Evolutionary conservation across 1,140 invertebrate genomes (phyloP), one percentile per base, ranked within the genome.

Genomic region (Muscidifurax raptorellus): DNA sequence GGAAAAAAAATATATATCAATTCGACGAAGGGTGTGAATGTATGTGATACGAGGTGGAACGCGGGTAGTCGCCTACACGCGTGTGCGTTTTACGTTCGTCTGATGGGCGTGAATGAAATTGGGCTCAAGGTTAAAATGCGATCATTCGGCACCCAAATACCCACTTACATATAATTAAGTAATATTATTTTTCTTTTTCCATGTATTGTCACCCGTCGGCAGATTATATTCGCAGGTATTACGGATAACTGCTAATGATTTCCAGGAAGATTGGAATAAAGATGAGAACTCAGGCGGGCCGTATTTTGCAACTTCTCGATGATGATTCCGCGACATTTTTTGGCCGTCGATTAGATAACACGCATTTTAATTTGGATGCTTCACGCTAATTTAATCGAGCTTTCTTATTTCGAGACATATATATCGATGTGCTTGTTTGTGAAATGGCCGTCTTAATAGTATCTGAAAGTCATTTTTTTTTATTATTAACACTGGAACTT

Each of bases 161-260:
- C 90, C 87, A 92, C 87, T 91, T 92, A 92, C 90, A 92, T 91
- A 91, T 75, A 85, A 91, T 92, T 92, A 91, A 86, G 25, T 71
- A 40, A 85, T 77, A 71, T 81, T 83, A 72, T 87, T 79, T 87
- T 88, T 85, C 71, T 85, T 84, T 84, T 74, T 69, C 27, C 25
- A 27, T 78, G 59, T 82, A 86, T 84, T 87, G 47, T 76, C 76
- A 76, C 82, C 27, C 66, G 59, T 28, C 28, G 66, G 28, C 25
- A 10, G 27, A 27, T 18, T 66, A n/a, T n/a, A 66, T 27, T 12
- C n/a, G 15, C 15, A 18, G 44, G 44, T 47, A 47, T 47, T 47
- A 47, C 44, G 52, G 22, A 59, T 59, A 59, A 59, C 52, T 59
- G 52, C 6, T 4, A 18, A 7, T 4, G 15, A 59, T 59, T 22